Conservation (phyloP, 2,888 invertebrate species). For the Caenorhabditis panamensis region DNA sequence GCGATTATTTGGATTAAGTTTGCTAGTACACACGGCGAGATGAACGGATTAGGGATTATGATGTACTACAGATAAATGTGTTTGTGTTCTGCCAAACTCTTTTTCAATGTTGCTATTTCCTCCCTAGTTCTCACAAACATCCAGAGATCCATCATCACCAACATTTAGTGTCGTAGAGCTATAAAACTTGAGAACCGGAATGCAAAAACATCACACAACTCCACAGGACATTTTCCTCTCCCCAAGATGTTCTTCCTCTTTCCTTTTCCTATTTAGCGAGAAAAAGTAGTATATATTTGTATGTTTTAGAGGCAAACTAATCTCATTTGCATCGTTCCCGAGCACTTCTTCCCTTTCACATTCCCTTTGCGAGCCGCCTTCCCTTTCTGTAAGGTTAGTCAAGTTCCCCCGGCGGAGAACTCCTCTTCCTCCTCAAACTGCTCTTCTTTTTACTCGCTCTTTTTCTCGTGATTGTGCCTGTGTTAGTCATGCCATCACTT, state of each 20-base stretch:
- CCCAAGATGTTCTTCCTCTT: constrained; percentile 24
- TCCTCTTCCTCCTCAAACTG: neutral
- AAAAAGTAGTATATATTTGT: constrained; percentile 20
- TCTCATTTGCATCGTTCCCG: constrained; percentile 57
- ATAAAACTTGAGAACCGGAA: neutral
- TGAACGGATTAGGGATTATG: constrained; percentile 50
- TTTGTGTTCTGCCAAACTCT: constrained; percentile 19
- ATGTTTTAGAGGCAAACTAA: constrained; percentile 51
- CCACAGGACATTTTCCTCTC: constrained; percentile 35
- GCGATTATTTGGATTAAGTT: constrained; percentile 23
- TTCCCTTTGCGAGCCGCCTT: neutral
- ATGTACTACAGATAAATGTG: constrained; percentile 8
- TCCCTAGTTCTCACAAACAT: constrained; percentile 8
- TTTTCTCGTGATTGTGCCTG: constrained; percentile 22
- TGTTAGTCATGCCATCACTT: constrained; percentile 23
- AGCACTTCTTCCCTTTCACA: constrained; percentile 34
- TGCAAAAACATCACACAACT: constrained; percentile 8
- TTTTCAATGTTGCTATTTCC: neutral
- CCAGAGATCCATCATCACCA: neutral
- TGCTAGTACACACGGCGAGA: neutral
- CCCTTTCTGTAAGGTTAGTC: constrained; percentile 41
- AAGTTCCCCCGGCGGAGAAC: constrained; percentile 21
- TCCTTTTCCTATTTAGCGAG: constrained; percentile 13
- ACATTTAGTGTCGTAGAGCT: constrained; percentile 4
- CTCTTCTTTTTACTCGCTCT: constrained; percentile 1